Percentiles rank a stretch among this genome's conserved stretches.
These are phyloP conservation scores for Ammodramus savannarum DNA, from an alignment of 2,113 vertebrate species.

Conservation along the genomic window DNA sequence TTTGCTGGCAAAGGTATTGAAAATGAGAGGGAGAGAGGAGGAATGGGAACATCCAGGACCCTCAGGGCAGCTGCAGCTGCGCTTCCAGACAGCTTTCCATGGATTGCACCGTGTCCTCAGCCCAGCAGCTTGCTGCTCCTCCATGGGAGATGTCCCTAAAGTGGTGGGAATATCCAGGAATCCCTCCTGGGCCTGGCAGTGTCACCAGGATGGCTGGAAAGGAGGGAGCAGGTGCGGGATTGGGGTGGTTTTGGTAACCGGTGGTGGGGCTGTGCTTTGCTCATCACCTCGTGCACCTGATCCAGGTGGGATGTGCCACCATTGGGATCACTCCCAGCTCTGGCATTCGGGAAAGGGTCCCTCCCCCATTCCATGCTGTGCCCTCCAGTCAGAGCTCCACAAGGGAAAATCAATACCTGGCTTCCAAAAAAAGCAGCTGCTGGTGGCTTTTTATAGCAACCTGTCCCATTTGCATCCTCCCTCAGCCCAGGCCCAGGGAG, in stretches of 20 bases:
- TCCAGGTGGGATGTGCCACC: rapidly evolving
- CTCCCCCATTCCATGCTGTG: rapidly evolving
- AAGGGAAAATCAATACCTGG: conserved; percentile 62
- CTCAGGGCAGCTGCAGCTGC: neutral
- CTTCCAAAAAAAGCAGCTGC: conserved; percentile 3
- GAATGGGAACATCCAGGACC: neutral
- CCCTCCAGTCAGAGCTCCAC: neutral
- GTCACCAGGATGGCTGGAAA: neutral
- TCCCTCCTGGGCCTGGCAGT: neutral
- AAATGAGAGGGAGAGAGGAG: neutral
- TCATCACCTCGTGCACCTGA: neutral
- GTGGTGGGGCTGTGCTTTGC: rapidly evolving
- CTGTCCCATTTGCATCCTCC: conserved; percentile 56
- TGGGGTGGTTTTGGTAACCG: rapidly evolving
- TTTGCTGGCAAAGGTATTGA: neutral
- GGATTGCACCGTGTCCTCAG: rapidly evolving
- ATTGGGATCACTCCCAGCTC: rapidly evolving
- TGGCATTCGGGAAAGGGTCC: neutral
- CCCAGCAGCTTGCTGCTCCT: neutral
- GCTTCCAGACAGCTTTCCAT: neutral
- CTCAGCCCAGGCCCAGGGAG: conserved; percentile 18
- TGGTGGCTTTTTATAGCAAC: conserved; percentile 55
- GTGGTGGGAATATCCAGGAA: neutral
- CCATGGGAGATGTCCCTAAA: neutral
- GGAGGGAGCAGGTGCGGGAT: neutral